Conservation (phyloP, 2,888 invertebrate genomes). For the Saturnia pavonia region DNA sequence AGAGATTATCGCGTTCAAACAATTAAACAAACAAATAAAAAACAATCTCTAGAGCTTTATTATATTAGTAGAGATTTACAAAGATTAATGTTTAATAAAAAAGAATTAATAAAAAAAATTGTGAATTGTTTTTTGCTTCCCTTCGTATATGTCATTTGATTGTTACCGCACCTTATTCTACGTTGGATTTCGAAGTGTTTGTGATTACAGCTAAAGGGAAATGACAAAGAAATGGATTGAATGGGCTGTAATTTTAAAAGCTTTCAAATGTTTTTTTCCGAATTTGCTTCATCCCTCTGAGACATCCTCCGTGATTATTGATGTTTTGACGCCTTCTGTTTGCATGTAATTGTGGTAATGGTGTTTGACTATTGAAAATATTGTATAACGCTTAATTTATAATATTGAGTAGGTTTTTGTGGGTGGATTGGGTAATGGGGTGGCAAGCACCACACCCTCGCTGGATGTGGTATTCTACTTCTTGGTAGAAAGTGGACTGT, state of each 20-base stretch:
- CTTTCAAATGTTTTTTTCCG: conserved; percentile 70
- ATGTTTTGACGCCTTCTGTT: conserved; percentile 73
- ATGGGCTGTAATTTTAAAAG: conserved; percentile 79
- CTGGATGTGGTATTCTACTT: no score
- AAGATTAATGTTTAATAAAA: no score
- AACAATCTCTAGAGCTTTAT: no score
- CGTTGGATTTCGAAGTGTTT: conserved; percentile 51
- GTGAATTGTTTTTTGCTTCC: not conserved
- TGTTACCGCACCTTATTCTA: conserved; percentile 27
- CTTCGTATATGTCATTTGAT: conserved; percentile 25
- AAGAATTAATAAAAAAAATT: not conserved
- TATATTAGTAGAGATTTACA: no score
- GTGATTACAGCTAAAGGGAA: conserved; percentile 60
- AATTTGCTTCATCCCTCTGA: conserved; percentile 60
- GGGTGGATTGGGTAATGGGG: no score
- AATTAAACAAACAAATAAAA: no score
- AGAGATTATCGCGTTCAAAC: no score
- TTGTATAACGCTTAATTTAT: not conserved
- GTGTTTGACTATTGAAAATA: not conserved
- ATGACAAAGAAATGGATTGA: conserved; percentile 73
- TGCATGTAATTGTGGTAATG: conserved; percentile 24
- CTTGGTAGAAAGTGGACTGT: no score
- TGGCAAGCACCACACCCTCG: no score
- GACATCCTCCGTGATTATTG: conserved; percentile 64
- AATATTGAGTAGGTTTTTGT: not conserved